Percentiles rank a stretch among this genome's conserved stretches.
phyloP scores from a whole-genome alignment of 2,888 invertebrate genomes.

The Criorhina ranunculi region DNA sequence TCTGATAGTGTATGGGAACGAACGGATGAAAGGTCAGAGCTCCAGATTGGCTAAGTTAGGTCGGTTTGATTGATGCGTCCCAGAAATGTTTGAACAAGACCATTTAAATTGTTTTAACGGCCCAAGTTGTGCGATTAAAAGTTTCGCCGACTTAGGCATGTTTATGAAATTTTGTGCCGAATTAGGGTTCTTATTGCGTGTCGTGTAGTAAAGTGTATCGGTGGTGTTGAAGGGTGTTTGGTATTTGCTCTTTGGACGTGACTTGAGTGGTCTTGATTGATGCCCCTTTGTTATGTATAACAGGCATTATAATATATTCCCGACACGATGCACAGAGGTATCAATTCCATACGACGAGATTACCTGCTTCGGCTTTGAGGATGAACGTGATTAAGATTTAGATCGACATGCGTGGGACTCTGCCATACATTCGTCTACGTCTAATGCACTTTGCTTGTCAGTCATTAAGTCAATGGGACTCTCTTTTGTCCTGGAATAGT shows the following conservation, averaged over 20 bases:
- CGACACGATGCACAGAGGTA: slow-evolving; percentile 58
- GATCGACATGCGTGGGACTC: slow-evolving; percentile 23
- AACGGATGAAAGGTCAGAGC: slow-evolving; percentile 38
- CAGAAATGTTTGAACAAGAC: slow-evolving; percentile 60
- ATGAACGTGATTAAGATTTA: slow-evolving; percentile 20
- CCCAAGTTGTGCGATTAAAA: slow-evolving; percentile 71
- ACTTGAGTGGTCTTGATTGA: slow-evolving; percentile 67
- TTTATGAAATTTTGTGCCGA: slow-evolving; percentile 41
- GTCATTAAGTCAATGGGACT: slow-evolving; percentile 47
- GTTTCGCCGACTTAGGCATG: slow-evolving; percentile 33
- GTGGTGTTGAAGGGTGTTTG: slow-evolving; percentile 58
- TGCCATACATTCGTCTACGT: slow-evolving; percentile 10
- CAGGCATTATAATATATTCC: slow-evolving; percentile 59
- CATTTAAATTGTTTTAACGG: slow-evolving; percentile 65
- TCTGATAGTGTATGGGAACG: slow-evolving; percentile 10
- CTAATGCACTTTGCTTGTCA: slow-evolving; percentile 55
- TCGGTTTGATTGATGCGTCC: slow-evolving; percentile 66
- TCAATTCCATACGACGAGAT: slow-evolving; percentile 42
- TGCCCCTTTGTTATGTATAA: slow-evolving; percentile 48
- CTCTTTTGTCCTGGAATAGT: slow-evolving; percentile 20
- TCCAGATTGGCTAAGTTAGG: slow-evolving; percentile 38
- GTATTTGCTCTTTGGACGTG: slow-evolving; percentile 56
- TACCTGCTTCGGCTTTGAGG: slow-evolving; percentile 29
- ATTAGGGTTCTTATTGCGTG: slow-evolving; percentile 43
- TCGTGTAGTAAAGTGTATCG: slow-evolving; percentile 2